Conservation (phyloP, 2,113 vertebrate genomes). For the Zosterops pallidus region DNA sequence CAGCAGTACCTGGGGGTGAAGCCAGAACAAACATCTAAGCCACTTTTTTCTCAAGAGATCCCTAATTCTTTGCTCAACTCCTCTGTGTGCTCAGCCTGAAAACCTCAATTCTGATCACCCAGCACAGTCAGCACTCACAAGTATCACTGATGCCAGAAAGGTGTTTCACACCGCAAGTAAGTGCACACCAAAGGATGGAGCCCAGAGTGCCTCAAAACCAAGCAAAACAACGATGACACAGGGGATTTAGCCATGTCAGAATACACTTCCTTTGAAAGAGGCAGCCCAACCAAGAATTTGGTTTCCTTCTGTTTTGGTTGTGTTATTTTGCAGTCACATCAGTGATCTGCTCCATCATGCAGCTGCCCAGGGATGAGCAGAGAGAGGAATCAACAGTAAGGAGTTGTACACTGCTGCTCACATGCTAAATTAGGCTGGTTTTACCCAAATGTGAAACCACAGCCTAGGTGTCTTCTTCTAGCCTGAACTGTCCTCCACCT, state of each 20-base stretch:
- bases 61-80: neutral
- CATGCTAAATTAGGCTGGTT: neutral
- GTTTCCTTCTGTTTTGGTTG: neutral
- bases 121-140: neutral
- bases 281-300: accelerated
- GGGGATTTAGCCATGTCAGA: neutral
- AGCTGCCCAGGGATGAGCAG: neutral
- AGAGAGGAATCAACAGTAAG: neutral
- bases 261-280: neutral
- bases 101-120: neutral
- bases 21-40: neutral
- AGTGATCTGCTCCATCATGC: neutral
- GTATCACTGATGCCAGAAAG: neutral
- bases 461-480: neutral
- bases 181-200: neutral
- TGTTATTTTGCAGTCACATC: neutral
- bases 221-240: neutral
- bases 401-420: too few species aligned
- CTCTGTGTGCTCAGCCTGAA: neutral
- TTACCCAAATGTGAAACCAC: neutral
- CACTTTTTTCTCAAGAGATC: neutral
- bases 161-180: neutral
- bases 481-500: neutral
- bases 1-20: neutral
- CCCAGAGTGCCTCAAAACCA: neutral